Evolutionary conservation across 2,113 vertebrate genomes (phyloP), one percentile per base, ranked within the genome.

Genomic region (Oncorhynchus nerka): DNA sequence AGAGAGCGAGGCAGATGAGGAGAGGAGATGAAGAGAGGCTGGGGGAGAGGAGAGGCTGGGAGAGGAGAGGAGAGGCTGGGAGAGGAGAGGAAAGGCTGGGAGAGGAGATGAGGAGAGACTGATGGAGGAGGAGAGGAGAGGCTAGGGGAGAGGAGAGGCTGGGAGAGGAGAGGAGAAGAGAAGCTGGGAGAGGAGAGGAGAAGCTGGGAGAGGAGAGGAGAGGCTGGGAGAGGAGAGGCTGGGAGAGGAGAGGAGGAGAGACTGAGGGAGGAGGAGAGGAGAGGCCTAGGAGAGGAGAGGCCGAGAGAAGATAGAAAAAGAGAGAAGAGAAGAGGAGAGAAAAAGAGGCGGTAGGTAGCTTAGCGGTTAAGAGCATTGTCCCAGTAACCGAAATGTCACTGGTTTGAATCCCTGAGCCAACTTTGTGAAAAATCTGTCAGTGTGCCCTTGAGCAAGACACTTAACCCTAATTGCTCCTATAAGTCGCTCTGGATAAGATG

Each of bases 11-110:
- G 90, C 85, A 86, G 84, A 88, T 1, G 7, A 34, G 59, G 72
- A 24, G 57, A 39, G 61, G 72, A 34, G 34, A 34, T 34, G 34
- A 34, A 34, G 6, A 34, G 6, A 34, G 34, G 34, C 6, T 34
- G 8, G 39, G 8, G 39, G 39, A 45, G 8, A 9, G 39, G 32
- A 34, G 32, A 34, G 32, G 32, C 32, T 34, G 83, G 81, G 78
- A 84, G 79, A 87, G 85, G 72, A 24, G 59, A 39, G 61, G 72
- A 34, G 28, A 28, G 3, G 28, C 28, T 28, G 28, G 28, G 32
- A 32, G 32, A 7, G 88, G 89, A 89, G 87, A 91, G 85, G 90
- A 90, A 84, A 92, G 4, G 49, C 1, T 4, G 89, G 81, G 83
- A 87, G 81, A 86, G 28, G 28, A 28, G 28, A 28, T 0, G 28